These are phyloP conservation scores for Cantharis nigra DNA, from an alignment of 2,888 invertebrate genomes.

Conservation along the genomic window DNA sequence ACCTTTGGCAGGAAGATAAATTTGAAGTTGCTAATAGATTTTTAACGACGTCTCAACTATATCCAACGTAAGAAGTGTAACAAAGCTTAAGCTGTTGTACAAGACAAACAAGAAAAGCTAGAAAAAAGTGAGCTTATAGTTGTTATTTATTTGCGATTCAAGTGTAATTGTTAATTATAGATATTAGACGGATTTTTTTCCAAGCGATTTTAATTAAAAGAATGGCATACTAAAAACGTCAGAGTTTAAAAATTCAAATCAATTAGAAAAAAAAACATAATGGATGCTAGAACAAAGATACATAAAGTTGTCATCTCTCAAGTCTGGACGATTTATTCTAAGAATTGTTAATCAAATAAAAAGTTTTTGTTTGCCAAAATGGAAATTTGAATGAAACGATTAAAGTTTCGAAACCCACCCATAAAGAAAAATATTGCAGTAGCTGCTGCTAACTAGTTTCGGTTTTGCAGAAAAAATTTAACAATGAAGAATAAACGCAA, in stretches of 20 bases:
- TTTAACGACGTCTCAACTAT: conserved; percentile 20
- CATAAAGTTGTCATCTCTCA: conserved; percentile 30
- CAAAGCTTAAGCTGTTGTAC: not conserved
- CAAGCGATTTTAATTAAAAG: not conserved
- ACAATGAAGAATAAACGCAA: conserved; percentile 26
- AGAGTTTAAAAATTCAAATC: not conserved
- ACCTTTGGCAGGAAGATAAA: conserved; percentile 25
- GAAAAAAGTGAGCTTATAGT: not conserved
- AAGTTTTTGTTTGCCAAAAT: not conserved
- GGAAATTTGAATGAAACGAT: conserved; percentile 7
- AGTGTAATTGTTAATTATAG: not conserved
- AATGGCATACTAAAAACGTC: not conserved
- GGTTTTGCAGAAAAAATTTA: conserved; percentile 14
- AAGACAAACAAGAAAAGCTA: conserved; percentile 13
- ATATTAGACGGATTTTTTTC: not conserved
- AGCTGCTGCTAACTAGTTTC: conserved; percentile 23
- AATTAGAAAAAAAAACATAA: not conserved
- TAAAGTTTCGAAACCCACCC: conserved; percentile 15
- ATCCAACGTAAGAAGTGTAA: conserved; percentile 1
- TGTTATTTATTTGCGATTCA: not conserved
- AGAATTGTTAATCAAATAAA: conserved; percentile 4
- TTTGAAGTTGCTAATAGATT: conserved; percentile 22
- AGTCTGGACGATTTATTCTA: conserved; percentile 10
- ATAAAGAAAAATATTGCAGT: conserved; percentile 22
- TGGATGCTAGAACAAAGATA: conserved; percentile 24